These are phyloP conservation scores for Scaptodrosophila lebanonensis DNA, from an alignment of 1,140 invertebrate species.

Conservation along the genomic window DNA sequence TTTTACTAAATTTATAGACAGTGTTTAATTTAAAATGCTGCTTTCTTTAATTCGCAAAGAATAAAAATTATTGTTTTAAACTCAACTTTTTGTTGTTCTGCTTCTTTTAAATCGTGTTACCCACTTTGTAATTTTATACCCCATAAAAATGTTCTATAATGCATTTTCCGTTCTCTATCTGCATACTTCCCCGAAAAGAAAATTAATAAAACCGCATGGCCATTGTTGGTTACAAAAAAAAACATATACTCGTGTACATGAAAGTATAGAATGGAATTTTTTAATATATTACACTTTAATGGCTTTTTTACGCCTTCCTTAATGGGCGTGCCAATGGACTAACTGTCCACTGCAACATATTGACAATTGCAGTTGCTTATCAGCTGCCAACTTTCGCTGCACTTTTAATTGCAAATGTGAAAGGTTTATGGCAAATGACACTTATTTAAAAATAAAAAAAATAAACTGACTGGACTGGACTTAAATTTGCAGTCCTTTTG, in stretches of 20 bases:
- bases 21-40: no score
- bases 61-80: no score
- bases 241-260: no score
- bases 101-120: no score
- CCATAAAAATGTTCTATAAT: no score
- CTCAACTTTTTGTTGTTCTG: no score
- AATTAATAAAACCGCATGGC: constrained; percentile 38
- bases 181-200: constrained; percentile 10
- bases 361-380: constrained; percentile 52
- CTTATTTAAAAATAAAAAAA: constrained; percentile 26
- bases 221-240: no score
- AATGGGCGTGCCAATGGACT: constrained; percentile 8
- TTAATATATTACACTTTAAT: constrained; percentile 43
- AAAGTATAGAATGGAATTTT: constrained; percentile 27
- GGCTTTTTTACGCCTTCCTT: constrained; percentile 15
- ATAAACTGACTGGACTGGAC: background rate
- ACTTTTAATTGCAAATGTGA: constrained; percentile 36
- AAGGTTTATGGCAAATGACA: constrained; percentile 20
- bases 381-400: constrained; percentile 6
- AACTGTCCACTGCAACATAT: constrained; percentile 24
- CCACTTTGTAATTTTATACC: no score
- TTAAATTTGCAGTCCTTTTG: no score
- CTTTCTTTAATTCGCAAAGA: no score
- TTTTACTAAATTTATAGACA: no score
- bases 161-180: constrained; percentile 1